Evolutionary conservation across 2,113 vertebrate species (phyloP), one percentile per base, ranked within the genome.

Genomic region (Corythaeola cristata): DNA sequence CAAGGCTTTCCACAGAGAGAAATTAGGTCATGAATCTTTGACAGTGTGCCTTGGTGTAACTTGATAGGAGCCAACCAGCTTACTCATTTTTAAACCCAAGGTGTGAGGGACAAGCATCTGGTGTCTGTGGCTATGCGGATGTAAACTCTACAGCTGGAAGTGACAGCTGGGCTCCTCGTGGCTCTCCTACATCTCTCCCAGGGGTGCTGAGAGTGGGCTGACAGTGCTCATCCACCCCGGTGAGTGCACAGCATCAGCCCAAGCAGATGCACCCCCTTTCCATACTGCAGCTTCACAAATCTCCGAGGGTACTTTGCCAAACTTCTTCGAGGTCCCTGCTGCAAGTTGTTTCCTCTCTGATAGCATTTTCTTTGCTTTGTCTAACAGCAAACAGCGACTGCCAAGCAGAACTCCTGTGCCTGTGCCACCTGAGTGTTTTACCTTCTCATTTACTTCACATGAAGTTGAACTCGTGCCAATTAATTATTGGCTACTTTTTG

Each of bases 171-270:
- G 26, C 23, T 72, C 45, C 24, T 47, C 0, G 0, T 17, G 35
- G 22, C 37, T 66, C 66, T 74, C 32, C 30, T 28, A 26, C 2
- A 3, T n/a, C 4, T 0, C n/a, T 68, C 45, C 39, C 22, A 23
- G 15, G 23, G 18, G 15, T 50, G 21, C 9, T 11, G 60, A 53
- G 35, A 30, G 33, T 1, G 7, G 49, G 28, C 11, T 58, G 28
- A 15, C 0, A 6, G 26, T 50, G 41, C 33, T 84, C 10, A 4
- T 26, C 22, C 22, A 52, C 6, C 44, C 14, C 0, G 1, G 17
- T 9, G 32, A 17, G 21, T 26, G 44, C 53, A 45, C 26, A 68
- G 44, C 76, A 76, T 37, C 20, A n/a, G 39, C 52, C 69, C 8
- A 4, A 80, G 63, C 16, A 64, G 55, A 56, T 32, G 32, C 45